These are phyloP conservation scores for Dynastes tityus DNA, from an alignment of 2,888 invertebrate species.

Conservation along the genomic window DNA sequence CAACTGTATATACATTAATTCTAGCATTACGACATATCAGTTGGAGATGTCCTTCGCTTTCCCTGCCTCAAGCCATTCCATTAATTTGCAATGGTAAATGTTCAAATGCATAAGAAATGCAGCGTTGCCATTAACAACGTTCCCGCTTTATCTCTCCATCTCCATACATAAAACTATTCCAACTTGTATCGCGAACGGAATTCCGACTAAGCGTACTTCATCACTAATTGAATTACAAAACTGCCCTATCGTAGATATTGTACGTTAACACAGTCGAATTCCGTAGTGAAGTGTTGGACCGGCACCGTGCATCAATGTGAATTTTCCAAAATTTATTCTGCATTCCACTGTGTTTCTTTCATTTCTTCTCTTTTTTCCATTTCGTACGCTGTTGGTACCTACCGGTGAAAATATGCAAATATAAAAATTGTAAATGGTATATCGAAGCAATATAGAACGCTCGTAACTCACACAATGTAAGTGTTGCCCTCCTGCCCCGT, in stretches of 20 bases:
- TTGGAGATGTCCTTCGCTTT: too few species aligned
- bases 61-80: too few species aligned
- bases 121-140: background rate
- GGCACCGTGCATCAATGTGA: background rate
- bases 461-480: conserved; percentile 23
- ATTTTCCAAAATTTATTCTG: background rate
- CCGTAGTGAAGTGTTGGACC: background rate
- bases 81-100: too few species aligned
- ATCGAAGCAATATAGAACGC: conserved; percentile 14
- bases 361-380: background rate
- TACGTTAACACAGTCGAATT: background rate
- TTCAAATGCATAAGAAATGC: too few species aligned
- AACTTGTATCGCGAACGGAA: background rate
- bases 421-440: conserved; percentile 25
- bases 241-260: background rate
- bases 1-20: too few species aligned
- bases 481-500: background rate
- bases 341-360: too few species aligned
- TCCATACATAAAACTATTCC: background rate
- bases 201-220: too few species aligned
- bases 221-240: background rate
- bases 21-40: too few species aligned
- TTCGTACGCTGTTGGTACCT: background rate
- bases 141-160: background rate
- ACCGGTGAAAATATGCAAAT: conserved; percentile 22